Percentiles rank a stretch among this genome's conserved stretches.
Conservation (phyloP, 2,888 invertebrate genomes). For the Hirtodrosophila confusa region DNA sequence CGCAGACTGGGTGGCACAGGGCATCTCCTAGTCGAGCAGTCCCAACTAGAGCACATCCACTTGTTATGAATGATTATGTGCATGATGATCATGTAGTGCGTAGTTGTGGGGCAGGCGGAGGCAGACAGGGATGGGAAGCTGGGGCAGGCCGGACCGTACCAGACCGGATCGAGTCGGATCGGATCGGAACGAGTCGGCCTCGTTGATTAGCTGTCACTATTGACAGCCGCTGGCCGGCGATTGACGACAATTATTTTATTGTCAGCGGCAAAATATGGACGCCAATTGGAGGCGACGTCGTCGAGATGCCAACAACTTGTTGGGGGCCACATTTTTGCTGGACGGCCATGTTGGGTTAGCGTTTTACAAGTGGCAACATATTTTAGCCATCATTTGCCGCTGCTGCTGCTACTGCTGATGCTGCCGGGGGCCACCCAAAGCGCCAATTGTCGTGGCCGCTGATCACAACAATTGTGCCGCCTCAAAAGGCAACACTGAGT, state of each 20-base stretch:
- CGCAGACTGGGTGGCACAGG: too few relatives aligned
- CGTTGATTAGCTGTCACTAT: conserved; percentile 76
- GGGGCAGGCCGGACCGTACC: not conserved
- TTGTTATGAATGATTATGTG: conserved; percentile 75
- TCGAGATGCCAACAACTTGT: conserved; percentile 72
- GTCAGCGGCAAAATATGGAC: conserved; percentile 30
- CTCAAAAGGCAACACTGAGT: conserved; percentile 27
- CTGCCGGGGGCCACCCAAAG: conserved; percentile 63
- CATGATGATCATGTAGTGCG: conserved; percentile 51
- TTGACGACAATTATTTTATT: conserved; percentile 57
- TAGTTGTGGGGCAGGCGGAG: not conserved
- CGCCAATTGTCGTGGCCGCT: conserved; percentile 59
- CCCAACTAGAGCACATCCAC: too few relatives aligned
- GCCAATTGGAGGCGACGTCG: conserved; percentile 37
- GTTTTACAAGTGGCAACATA: conserved; percentile 76
- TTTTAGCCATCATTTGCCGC: conserved; percentile 35
- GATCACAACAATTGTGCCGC: conserved; percentile 43
- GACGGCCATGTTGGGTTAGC: conserved; percentile 65
- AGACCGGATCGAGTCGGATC: conserved; percentile 5
- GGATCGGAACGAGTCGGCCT: conserved; percentile 19
- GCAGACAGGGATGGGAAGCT: not conserved
- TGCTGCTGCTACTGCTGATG: not conserved
- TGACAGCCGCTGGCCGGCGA: conserved; percentile 61
- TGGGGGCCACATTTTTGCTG: conserved; percentile 46
- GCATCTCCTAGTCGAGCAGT: too few relatives aligned